Base-by-base conservation (phyloP, 2,797 vertebrate species). In the Sebastes cheni region DNA sequence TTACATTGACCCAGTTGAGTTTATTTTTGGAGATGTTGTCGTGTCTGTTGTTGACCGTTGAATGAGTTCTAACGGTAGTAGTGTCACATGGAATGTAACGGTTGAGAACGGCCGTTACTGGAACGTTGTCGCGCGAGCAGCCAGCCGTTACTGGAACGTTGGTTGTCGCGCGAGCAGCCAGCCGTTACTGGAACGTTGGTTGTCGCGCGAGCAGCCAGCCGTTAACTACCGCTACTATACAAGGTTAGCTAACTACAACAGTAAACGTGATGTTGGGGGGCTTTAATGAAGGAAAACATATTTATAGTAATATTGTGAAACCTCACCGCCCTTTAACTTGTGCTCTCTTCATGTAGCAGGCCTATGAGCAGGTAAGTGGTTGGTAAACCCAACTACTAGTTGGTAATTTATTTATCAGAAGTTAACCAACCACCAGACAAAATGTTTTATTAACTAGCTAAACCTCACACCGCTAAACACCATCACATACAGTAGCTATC, bases 141-240 rank as follows among this genome's bases (percentile, higher is more conserved):
- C 25, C 25, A 25, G 39, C 11, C 72, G 65, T 52, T 58, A 23
- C 3, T 12, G 34, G 34, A 36, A 36, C 34, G 34, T 36, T 32
- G 30, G 30, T 8, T 10, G 32, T 39, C 36, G 36, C 36, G 36
- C 36, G 36, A 36, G 36, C 36, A 36, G 36, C 36, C 36, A 13
- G 34, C 0, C 32, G 32, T 34, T 61, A 23, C 16, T 8, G 23
- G 68, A 59, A n/a, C 32, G 46, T 8, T 55, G 72, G 34, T 36
- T 36, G 34, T 73, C n/a, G 59, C 30, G 59, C 84, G 55, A 77
- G 72, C 27, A 14, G 23, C 20, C 74, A 39, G 74, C 67, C 58
- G 64, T 12, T 77, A 66, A 42, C 46, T 69, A 16, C 23, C 25
- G 55, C 68, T 42, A 20, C 67, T 58, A 42, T 42, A 30, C 32